Evolutionary conservation across 2,888 invertebrate species (phyloP).

Genomic region (Tetragonula carbonaria): DNA sequence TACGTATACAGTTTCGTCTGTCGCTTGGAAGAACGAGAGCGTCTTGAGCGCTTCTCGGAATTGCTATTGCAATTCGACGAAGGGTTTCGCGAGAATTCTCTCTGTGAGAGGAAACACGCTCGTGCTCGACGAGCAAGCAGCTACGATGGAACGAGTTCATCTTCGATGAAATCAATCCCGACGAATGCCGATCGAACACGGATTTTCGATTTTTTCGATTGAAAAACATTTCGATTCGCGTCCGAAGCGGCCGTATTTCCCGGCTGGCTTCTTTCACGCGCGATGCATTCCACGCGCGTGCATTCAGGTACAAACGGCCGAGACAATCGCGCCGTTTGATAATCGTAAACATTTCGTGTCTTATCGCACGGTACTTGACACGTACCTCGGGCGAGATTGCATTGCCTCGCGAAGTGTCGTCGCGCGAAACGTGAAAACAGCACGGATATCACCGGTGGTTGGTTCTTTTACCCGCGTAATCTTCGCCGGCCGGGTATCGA

Average conservation of each 20-base stretch:
- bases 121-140: no score
- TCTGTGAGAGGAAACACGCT: not conserved
- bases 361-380: constrained; percentile 74
- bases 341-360: constrained; percentile 71
- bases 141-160: not conserved
- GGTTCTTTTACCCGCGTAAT: constrained; percentile 3
- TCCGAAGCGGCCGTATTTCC: not conserved
- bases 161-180: not conserved
- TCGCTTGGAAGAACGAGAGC: not conserved
- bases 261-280: constrained; percentile 5
- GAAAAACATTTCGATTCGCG: not conserved
- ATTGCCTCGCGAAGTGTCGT: constrained; percentile 47
- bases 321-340: constrained; percentile 56
- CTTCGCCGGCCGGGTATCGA: constrained; percentile 2
- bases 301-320: constrained; percentile 27
- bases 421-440: constrained; percentile 24
- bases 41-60: not conserved
- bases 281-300: not conserved
- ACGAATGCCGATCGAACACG: not conserved
- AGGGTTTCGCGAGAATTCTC: constrained; percentile 9
- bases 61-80: not conserved
- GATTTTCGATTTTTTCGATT: not conserved
- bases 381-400: constrained; percentile 66
- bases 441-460: constrained; percentile 23
- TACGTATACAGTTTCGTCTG: not conserved